Base-by-base conservation (phyloP, 2,113 vertebrate genomes). In the Ictalurus furcatus region DNA sequence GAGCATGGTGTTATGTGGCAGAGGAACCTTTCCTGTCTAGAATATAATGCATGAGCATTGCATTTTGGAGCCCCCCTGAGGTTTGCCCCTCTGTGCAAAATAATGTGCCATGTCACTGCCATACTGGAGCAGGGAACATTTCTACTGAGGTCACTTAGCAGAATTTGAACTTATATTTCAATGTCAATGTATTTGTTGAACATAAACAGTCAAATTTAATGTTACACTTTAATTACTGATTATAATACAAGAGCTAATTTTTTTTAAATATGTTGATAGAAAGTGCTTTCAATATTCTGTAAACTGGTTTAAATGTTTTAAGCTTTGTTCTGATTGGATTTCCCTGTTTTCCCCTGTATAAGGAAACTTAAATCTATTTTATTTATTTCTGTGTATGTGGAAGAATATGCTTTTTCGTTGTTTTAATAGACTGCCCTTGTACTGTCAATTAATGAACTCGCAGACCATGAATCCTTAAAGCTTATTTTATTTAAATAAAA, bases 401-500 rank as follows among this genome's bases (percentile, higher is more conserved):
- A 59, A 71, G 17, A 28, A 65, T 63, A 37, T 44, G 25, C 25
- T 17, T 52, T 79, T 87, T 40, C 40, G 23, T 81, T 83, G 30
- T 79, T 79, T 85, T 58, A 21, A 25, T 67, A 34, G 28, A 59
- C 21, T 85, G 52, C 34, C 48, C 17, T 65, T 78, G 5, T 25
- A 71, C 59, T 56, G 48, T 28, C 37, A 1, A 25, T 82, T 67
- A 85, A 78, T 85, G 59, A 89, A 86, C 11, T 44, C 34, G 69
- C 5, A 54, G 48, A 40, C 48, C 61, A 58, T 56, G 58, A 58
- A 85, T 52, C 19, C 69, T 67, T 83, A 30, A 63, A 48, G 13
- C 25, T 83, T 79, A 48, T 86, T 93, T 94, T 95, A 95, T 96
- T 96, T 92, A 95, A 96, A 94, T 93, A 93, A 93, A 93, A 92